These are phyloP conservation scores for Clistopyga incitator DNA, from an alignment of 2,888 invertebrate genomes.

Conservation along the genomic window DNA sequence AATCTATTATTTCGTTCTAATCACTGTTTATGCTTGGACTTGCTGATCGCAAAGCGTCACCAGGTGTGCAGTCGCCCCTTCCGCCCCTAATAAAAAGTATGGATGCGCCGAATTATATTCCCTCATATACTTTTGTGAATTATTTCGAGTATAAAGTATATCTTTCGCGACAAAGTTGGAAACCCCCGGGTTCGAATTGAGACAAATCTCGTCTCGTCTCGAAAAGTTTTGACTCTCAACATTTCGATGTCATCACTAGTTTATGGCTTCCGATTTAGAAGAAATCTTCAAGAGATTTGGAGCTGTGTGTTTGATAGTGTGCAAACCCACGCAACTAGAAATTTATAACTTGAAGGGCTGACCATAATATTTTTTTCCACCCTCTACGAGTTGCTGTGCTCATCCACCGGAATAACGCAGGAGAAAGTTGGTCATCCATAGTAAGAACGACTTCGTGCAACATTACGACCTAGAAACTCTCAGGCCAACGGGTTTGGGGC, in stretches of 20 bases:
- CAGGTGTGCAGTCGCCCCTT: too few species aligned
- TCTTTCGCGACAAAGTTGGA: too few species aligned
- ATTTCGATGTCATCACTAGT: background rate
- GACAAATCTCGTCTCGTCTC: too few species aligned
- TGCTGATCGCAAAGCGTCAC: too few species aligned
- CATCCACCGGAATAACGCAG: slow-evolving; percentile 18
- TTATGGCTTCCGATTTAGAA: background rate
- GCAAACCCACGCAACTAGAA: background rate
- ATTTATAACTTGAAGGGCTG: slow-evolving; percentile 1
- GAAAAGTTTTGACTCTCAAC: too few species aligned
- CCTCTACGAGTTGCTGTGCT: slow-evolving; percentile 1
- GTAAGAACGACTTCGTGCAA: slow-evolving; percentile 50
- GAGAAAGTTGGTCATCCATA: slow-evolving; percentile 34
- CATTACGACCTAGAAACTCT: slow-evolving; percentile 63
- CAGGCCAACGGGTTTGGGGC: slow-evolving; percentile 59
- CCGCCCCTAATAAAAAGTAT: too few species aligned
- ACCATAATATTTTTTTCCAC: slow-evolving; percentile 6
- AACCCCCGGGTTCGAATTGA: too few species aligned
- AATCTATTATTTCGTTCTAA: too few species aligned
- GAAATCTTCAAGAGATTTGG: background rate
- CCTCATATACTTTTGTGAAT: too few species aligned
- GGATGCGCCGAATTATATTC: too few species aligned
- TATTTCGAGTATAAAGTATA: too few species aligned
- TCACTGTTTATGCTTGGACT: too few species aligned
- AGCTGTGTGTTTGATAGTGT: background rate